These are phyloP conservation scores for Dolichallabes microphthalmus DNA, from an alignment of 2,113 vertebrate genomes.

Conservation along the genomic window DNA sequence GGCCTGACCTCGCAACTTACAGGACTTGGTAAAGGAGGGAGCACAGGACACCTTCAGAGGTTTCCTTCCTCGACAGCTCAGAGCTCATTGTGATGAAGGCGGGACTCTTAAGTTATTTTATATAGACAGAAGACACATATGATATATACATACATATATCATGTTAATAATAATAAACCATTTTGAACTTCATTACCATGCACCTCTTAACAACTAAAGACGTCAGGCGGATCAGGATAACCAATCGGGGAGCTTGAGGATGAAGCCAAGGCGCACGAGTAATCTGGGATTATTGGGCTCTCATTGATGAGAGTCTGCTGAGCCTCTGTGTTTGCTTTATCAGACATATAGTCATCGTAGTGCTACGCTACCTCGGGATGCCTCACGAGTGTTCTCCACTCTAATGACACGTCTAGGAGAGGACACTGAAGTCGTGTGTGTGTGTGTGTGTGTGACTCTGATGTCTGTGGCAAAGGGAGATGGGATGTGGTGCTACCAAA, in stretches of 20 bases:
- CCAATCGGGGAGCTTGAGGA: conserved; percentile 28
- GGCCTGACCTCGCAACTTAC: too few relatives aligned
- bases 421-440: neutral
- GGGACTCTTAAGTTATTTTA: too few relatives aligned
- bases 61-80: neutral
- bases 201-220: neutral
- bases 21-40: too few relatives aligned
- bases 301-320: conserved; percentile 27
- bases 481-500: conserved; percentile 73
- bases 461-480: conserved; percentile 55
- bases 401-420: neutral
- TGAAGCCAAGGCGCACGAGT: neutral
- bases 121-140: neutral
- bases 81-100: too few relatives aligned
- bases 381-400: neutral
- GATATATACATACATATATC: neutral
- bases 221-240: neutral
- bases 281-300: conserved; percentile 36
- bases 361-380: neutral
- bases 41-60: neutral
- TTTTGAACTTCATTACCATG: neutral
- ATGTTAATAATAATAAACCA: neutral
- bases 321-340: neutral
- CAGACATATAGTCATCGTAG: neutral
- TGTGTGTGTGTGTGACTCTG: neutral